Conservation (phyloP, 2,113 vertebrate genomes). For the Rhabdomys dilectus region DNA sequence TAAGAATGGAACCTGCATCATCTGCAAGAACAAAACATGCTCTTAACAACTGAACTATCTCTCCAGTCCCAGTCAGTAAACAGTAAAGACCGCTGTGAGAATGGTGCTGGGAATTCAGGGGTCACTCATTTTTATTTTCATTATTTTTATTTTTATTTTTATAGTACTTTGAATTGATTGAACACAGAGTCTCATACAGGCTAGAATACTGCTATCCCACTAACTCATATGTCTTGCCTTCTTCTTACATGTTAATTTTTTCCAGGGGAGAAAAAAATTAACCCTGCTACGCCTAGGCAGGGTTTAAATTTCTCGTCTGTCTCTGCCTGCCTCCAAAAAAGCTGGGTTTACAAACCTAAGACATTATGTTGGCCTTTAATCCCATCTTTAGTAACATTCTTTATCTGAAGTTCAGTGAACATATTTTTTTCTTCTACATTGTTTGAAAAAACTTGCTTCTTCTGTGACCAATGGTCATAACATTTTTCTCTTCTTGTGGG, state of each 20-base stretch:
- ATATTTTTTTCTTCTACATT: not conserved
- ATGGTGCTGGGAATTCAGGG: not conserved
- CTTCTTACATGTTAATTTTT: not conserved
- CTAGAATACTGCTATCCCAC: too few species aligned
- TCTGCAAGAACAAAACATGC: not conserved
- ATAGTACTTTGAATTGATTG: not conserved
- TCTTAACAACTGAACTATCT: not conserved
- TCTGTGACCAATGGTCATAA: not conserved
- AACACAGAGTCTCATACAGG: not conserved
- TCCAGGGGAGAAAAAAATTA: not conserved
- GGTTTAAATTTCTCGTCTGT: not conserved
- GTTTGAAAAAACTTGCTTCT: not conserved
- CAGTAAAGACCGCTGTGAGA: not conserved
- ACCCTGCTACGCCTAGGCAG: too few species aligned
- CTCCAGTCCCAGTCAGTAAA: not conserved
- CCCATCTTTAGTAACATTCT: not conserved
- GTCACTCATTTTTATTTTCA: not conserved
- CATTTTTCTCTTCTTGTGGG: not conserved
- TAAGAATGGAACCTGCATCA: too few species aligned
- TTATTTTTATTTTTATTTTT: not conserved
- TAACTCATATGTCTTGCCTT: not conserved
- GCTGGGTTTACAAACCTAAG: not conserved
- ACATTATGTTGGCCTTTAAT: not conserved
- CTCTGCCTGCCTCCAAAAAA: not conserved
- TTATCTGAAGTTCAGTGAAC: not conserved